Base-by-base conservation (phyloP, 1,140 invertebrate genomes). In the Copidosoma floridanum region DNA sequence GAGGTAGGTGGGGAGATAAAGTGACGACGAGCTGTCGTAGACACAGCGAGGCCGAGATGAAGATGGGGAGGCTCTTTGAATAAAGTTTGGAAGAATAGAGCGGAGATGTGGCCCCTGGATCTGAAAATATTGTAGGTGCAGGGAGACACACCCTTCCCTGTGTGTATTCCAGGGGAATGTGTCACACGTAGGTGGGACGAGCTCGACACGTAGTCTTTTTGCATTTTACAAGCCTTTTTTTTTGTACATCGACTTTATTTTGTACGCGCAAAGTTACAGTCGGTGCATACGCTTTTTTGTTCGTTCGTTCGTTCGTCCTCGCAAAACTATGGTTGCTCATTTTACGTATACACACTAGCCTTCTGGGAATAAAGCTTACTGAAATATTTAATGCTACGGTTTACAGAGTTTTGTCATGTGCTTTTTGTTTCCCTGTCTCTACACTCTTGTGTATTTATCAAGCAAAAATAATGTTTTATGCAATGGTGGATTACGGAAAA, bases 131-230 rank as follows among this genome's bases (percentile, higher is more conserved):
- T 59, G 38, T 52, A 44, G 48, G 57, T 24, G n/a, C 23, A 40
- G 3, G 46, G 37, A 35, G 46, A 46, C 61, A 58, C n/a, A n/a
- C n/a, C n/a, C n/a, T n/a, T n/a, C n/a, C n/a, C 62, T 7, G 14
- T 29, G 23, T n/a, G 32, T 68, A 74, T 71, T 73, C 67, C 72
- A 73, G 72, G 71, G 69, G 69, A 74, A 74, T 68, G 68, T 69
- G 70, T n/a, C n/a, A n/a, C n/a, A 73, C 66, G 68, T 63, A 54
- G 64, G 65, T 66, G 63, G 64, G 70, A 66, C 65, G 68, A 41
- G 23, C 11, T 29, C 24, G 23, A 23, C 20, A 35, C n/a, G n/a
- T n/a, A n/a, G n/a, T n/a, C n/a, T n/a, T n/a, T 44, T 26, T 35
- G 12, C 27, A 46, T 27, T 48, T 38, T 11, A 20, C 54, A 47